Evolutionary conservation across 2,888 invertebrate species (phyloP), one percentile per base, ranked within the genome.

Genomic region (Megastigmus dorsalis): DNA sequence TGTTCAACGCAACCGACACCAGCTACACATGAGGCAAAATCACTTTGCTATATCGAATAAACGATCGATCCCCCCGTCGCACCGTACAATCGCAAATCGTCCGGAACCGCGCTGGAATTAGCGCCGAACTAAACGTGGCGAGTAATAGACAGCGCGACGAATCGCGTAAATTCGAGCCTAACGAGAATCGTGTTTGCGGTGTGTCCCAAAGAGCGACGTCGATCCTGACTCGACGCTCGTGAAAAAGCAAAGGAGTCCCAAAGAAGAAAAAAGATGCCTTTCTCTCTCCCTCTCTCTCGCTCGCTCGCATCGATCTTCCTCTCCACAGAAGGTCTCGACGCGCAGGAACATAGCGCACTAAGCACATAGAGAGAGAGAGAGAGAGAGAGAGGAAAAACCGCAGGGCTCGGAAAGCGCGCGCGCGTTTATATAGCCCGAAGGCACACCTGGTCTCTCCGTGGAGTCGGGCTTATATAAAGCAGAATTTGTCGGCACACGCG

Each of bases 401-500:
- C 15, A 23, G 52, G 15, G 13, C 55, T 10, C 15, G 50, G 77
- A n/a, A n/a, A n/a, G n/a, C n/a, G n/a, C n/a, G n/a, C n/a, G n/a
- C n/a, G n/a, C n/a, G n/a, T n/a, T n/a, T n/a, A n/a, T n/a, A n/a
- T n/a, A n/a, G n/a, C n/a, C n/a, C n/a, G n/a, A n/a, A n/a, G n/a
- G n/a, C n/a, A n/a, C 84, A 84, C 81, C 83, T 84, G 83, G 84
- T 75, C 78, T 66, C 41, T 57, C 45, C 55, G 26, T 26, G 18
- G 67, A n/a, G 65, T 10, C 26, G 20, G 74, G 74, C 77, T 80
- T n/a, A n/a, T n/a, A 83, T 86, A 85, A 85, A 84, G 74, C 79
- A 81, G 82, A 86, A 86, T 86, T 86, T 86, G 86, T 86, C 86
- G 84, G 82, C 83, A 81, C 76, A 78, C 78, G 80, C 79, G 79